These are phyloP conservation scores for Lamellibrachia satsuma DNA, from an alignment of 2,888 invertebrate genomes.

Conservation along the genomic window DNA sequence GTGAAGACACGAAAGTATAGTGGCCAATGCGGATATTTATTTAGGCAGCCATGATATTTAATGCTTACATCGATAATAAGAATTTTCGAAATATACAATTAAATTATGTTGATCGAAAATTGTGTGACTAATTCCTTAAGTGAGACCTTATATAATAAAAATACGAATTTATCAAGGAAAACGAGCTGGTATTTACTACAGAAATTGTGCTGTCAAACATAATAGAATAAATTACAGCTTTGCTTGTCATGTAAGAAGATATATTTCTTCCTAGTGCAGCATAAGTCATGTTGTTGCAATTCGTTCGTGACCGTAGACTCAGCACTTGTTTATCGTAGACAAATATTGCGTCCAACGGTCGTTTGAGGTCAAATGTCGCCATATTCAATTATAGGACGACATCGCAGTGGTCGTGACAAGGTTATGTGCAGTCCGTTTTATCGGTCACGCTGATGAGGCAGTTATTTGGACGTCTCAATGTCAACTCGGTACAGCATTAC, in stretches of 20 bases:
- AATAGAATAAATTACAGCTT: neutral
- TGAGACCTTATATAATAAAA: neutral
- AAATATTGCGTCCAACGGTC: neutral
- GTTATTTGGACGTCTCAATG: neutral
- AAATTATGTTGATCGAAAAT: too few species aligned
- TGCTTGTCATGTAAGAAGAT: neutral
- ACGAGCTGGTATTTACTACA: neutral
- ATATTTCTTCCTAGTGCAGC: neutral
- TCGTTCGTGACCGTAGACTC: neutral
- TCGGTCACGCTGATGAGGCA: neutral
- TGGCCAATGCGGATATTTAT: too few species aligned
- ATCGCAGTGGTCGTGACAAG: neutral
- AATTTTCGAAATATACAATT: too few species aligned
- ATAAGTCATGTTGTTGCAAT: neutral
- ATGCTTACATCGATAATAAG: too few species aligned
- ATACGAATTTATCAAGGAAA: neutral
- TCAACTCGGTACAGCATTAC: neutral
- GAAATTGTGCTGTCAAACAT: neutral
- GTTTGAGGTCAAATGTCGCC: neutral
- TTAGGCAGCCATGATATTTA: too few species aligned
- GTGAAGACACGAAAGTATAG: too few species aligned
- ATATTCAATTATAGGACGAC: neutral
- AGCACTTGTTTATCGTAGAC: neutral
- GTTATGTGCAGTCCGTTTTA: neutral
- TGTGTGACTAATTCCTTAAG: neutral